phyloP scores from a whole-genome alignment of 2,797 vertebrate genomes.

The Atherinosoma microstoma region DNA sequence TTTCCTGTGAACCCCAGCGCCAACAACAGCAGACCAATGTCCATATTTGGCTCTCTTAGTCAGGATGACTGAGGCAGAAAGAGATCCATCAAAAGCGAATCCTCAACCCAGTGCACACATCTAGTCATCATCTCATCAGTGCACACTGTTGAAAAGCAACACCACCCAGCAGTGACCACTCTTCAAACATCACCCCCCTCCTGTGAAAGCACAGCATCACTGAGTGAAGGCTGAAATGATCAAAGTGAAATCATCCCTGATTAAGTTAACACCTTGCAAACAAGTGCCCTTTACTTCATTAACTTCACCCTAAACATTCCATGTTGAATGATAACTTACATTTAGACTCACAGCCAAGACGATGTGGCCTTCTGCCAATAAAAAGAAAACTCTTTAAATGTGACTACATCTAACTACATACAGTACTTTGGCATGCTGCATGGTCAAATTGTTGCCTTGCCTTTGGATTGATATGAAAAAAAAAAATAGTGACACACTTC shows the following conservation, averaged over 20 bases:
- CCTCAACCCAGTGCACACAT: conserved; percentile 39
- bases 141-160: conserved; percentile 60
- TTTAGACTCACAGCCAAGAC: conserved; percentile 14
- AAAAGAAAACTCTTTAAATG: conserved; percentile 38
- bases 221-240: conserved; percentile 57
- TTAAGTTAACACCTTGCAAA: conserved; percentile 64
- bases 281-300: conserved; percentile 26
- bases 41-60: conserved; percentile 59
- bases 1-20: conserved; percentile 17
- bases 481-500: conserved; percentile 9
- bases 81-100: conserved; percentile 51
- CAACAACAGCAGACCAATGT: conserved; percentile 40
- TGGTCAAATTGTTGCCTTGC: conserved; percentile 8
- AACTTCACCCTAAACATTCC: conserved; percentile 29
- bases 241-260: conserved; percentile 66
- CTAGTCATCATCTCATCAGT: conserved; percentile 61
- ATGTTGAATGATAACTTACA: conserved; percentile 11
- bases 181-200: conserved; percentile 49
- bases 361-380: conserved; percentile 17
- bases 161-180: conserved; percentile 55
- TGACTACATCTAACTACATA: conserved; percentile 15
- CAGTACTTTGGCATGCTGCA: not conserved
- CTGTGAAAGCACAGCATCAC: conserved; percentile 39
- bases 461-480: conserved; percentile 22
- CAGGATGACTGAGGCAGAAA: conserved; percentile 35